phyloP scores from a whole-genome alignment of 2,888 invertebrate species.

The Drosophila prostipennis region DNA sequence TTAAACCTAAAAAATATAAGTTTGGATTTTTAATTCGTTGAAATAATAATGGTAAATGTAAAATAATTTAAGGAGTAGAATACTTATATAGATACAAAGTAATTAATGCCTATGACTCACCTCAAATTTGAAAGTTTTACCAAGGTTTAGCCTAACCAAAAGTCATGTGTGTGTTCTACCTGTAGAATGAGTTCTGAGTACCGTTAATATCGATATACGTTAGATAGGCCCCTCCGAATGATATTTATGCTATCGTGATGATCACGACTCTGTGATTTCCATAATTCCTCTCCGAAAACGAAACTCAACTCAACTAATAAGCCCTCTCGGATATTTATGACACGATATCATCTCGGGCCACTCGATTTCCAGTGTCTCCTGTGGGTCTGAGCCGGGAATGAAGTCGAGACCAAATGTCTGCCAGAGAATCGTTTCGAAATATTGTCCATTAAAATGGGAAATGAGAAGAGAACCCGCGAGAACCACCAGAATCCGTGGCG shows the following conservation, averaged over 20 bases:
- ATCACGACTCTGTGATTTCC: conserved; percentile 39
- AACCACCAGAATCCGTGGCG: conserved; percentile 39
- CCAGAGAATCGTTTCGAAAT: conserved; percentile 44
- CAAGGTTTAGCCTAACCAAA: too few species aligned
- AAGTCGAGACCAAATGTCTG: conserved; percentile 71
- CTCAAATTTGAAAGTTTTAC: background rate
- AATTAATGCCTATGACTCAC: conserved; percentile 1
- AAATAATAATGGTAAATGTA: too few species aligned
- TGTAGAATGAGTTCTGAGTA: conserved; percentile 16
- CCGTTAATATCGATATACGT: conserved; percentile 36
- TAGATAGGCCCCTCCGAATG: conserved; percentile 15
- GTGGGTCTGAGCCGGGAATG: conserved; percentile 46
- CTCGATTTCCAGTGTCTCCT: conserved; percentile 54
- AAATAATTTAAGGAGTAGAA: too few species aligned
- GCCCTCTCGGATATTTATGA: conserved; percentile 76
- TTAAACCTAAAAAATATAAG: too few species aligned
- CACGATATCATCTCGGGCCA: conserved; percentile 72
- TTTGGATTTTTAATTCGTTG: too few species aligned
- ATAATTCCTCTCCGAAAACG: conserved; percentile 28
- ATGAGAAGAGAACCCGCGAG: conserved; percentile 21
- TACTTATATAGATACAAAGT: too few species aligned
- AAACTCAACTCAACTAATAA: conserved; percentile 60
- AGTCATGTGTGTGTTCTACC: conserved; percentile 38
- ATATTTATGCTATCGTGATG: conserved; percentile 22
- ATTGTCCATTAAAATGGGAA: conserved; percentile 61